These are phyloP conservation scores for Brachyhypopomus gauderio DNA, from an alignment of 2,113 vertebrate genomes.

Conservation along the genomic window DNA sequence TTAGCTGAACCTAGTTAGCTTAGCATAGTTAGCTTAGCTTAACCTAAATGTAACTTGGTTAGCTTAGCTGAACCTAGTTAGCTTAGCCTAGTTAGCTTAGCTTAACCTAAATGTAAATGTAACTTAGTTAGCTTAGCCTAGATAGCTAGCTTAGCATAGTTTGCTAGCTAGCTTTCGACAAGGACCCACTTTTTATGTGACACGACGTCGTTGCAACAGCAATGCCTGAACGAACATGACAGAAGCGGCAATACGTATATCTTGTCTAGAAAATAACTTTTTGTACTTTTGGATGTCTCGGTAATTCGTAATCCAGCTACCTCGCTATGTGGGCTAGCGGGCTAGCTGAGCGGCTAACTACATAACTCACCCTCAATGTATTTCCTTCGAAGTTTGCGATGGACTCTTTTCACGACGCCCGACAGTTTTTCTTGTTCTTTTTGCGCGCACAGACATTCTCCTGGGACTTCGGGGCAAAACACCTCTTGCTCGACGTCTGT, in stretches of 20 bases:
- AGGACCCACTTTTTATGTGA: neutral
- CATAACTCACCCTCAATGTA: constrained; percentile 86
- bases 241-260: too few relatives aligned
- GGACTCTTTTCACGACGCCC: constrained; percentile 91
- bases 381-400: constrained; percentile 93
- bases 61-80: neutral
- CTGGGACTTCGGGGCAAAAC: constrained; percentile 58
- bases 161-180: too few relatives aligned
- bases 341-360: neutral
- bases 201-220: neutral
- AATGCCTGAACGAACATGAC: neutral
- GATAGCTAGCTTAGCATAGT: neutral
- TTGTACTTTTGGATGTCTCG: neutral
- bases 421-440: constrained; percentile 92
- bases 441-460: constrained; percentile 64
- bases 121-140: neutral
- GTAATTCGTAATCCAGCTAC: neutral
- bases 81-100: neutral
- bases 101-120: too few relatives aligned
- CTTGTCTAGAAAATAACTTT: neutral
- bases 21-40: neutral
- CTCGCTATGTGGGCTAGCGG: neutral
- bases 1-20: neutral
- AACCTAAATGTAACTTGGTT: too few relatives aligned
- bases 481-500: constrained; percentile 54